These are phyloP conservation scores for Tricholauxania praeusta DNA, from an alignment of 2,888 invertebrate species.

Conservation along the genomic window DNA sequence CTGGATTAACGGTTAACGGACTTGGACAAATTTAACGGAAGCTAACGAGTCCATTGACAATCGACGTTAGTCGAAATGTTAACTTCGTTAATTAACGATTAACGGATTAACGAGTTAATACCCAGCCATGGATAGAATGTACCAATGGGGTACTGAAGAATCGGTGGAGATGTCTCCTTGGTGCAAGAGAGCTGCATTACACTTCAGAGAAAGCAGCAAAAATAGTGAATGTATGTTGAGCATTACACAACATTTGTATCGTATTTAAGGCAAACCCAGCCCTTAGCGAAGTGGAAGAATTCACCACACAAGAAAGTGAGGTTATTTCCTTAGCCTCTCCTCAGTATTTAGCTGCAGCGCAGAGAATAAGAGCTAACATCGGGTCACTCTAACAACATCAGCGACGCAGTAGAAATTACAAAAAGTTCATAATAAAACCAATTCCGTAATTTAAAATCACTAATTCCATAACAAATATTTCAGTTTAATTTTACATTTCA, in stretches of 20 bases:
- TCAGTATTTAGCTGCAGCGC: slow-evolving; percentile 25
- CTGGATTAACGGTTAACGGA: no score
- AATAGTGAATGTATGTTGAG: slow-evolving; percentile 19
- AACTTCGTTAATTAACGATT: no score
- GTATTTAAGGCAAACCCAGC: background rate
- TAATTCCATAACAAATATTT: slow-evolving; percentile 24
- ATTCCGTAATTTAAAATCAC: slow-evolving; percentile 14
- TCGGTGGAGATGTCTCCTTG: no score
- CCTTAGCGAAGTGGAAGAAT: background rate
- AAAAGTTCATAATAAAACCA: slow-evolving; percentile 23
- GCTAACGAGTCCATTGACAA: no score
- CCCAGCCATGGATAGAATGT: no score
- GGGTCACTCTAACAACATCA: slow-evolving; percentile 17
- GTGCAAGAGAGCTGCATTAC: no score
- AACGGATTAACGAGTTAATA: no score
- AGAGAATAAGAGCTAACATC: slow-evolving; percentile 26
- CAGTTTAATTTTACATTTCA: slow-evolving; percentile 26
- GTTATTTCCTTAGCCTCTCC: slow-evolving; percentile 2
- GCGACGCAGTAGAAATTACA: slow-evolving; percentile 12
- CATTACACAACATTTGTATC: slow-evolving; percentile 33
- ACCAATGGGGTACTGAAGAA: no score
- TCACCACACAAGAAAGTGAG: background rate
- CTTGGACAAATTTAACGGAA: no score
- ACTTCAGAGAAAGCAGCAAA: slow-evolving; percentile 8
- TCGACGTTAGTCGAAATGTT: no score